Evolutionary conservation across 2,888 invertebrate genomes (phyloP).

Genomic region (Trissolcus japonicus): DNA sequence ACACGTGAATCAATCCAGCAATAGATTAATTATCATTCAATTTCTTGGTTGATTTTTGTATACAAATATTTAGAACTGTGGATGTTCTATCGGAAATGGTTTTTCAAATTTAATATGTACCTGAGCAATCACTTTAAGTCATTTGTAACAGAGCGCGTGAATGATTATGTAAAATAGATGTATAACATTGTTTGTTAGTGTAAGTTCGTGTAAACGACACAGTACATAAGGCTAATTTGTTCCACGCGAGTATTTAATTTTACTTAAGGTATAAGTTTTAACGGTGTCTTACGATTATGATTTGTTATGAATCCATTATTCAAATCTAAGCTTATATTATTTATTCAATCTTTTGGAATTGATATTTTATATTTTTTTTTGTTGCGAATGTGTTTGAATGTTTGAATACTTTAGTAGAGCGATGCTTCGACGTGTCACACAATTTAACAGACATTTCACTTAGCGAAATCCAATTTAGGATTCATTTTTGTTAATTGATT

Average conservation of each 20-base stretch:
- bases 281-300: constrained; percentile 4
- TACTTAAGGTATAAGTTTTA: constrained; percentile 6
- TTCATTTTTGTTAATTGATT: too few relatives aligned
- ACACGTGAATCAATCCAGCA: too few relatives aligned
- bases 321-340: neutral
- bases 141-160: constrained; percentile 14
- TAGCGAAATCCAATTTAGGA: too few relatives aligned
- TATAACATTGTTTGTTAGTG: constrained; percentile 28
- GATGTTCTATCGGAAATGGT: too few relatives aligned
- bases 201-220: constrained; percentile 11
- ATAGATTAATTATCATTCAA: too few relatives aligned
- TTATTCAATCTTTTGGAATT: neutral
- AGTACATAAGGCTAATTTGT: constrained; percentile 6
- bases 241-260: constrained; percentile 16
- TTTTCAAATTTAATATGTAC: too few relatives aligned
- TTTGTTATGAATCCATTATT: neutral
- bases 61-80: too few relatives aligned
- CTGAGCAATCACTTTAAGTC: too few relatives aligned
- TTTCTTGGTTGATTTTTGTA: too few relatives aligned
- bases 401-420: neutral
- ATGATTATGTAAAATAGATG: constrained; percentile 27
- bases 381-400: neutral
- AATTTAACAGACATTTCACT: too few relatives aligned
- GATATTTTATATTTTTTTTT: neutral
- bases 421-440: too few relatives aligned